Evolutionary conservation across 2,888 invertebrate species (phyloP).

Genomic region (Lamellibrachia columna): DNA sequence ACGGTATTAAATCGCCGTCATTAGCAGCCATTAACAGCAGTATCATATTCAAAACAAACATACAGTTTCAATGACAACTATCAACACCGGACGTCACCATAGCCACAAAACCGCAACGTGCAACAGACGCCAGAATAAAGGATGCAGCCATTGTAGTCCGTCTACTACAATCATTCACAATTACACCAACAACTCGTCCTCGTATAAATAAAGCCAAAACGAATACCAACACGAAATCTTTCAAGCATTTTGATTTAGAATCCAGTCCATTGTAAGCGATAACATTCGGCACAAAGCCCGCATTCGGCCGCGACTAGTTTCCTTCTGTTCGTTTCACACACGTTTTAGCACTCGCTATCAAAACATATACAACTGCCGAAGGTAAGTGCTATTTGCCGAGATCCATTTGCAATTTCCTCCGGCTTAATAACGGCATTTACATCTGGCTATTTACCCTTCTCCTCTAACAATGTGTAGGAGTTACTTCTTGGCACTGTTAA

Average conservation of each 20-base stretch:
- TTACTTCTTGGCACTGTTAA: neutral
- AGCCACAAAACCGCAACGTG: neutral
- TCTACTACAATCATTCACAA: neutral
- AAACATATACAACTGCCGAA: neutral
- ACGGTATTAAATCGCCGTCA: neutral
- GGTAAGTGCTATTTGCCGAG: constrained; percentile 12
- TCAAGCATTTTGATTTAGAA: neutral
- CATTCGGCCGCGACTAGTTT: neutral
- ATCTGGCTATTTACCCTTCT: neutral
- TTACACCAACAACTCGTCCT: neutral
- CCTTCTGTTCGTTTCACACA: neutral
- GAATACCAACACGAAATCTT: neutral
- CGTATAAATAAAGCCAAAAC: neutral
- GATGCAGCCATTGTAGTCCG: neutral
- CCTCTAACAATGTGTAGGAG: neutral
- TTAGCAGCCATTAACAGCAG: constrained; percentile 11
- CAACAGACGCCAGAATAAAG: neutral
- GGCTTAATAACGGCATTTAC: neutral
- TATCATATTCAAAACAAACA: constrained; percentile 10
- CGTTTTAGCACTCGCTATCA: neutral
- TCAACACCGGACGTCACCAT: constrained; percentile 6
- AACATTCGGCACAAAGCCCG: neutral
- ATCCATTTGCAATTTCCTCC: constrained; percentile 1
- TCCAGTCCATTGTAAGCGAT: constrained; percentile 16
- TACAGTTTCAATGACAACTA: neutral